Base-by-base conservation (phyloP, 2,888 invertebrate genomes). In the Oscheius sp. region DNA sequence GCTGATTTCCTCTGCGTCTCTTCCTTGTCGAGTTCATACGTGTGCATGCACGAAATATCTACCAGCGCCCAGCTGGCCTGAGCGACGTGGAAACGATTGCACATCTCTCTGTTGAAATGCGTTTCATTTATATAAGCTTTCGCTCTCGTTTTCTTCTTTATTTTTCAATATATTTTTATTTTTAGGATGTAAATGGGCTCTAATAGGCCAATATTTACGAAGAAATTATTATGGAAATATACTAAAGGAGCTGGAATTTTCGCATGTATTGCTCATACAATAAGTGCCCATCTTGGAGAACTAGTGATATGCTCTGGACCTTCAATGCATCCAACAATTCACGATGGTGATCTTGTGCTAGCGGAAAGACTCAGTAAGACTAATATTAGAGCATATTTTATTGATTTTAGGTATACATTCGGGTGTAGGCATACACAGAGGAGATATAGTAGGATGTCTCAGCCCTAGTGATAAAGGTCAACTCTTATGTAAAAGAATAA, bases 271-370 rank as follows among this genome's bases (percentile, higher is more conserved):
- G 71, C 71, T 34, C 75, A 79, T 61, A 68, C 71, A 20, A 52
- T 81, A 45, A 75, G 72, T 29, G 52, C 25, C 17, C 72, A 80
- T 66, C 53, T 81, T 29, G 82, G 81, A 2, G 81, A 82, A 58
- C 45, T 82, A 12, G 78, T 82, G 17, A 75, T 80, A 31, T 82
- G 82, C 61, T 76, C 74, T 37, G 82, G 82, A 8, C 76, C 76
- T 4, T 84, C 83, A 15, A 84, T 84, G 84, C 64, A 80, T 58
- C 84, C 84, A 6, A 84, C 83, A 6, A 74, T 85, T 23, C 74
- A 78, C 0, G 80, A 81, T 34, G 84, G 84, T 20, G 84, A 84
- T 69, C 50, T 85, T n/a, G 75, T 84, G 8, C 33, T 82, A 17
- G 83, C 81, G 10, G 82, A 82, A 57, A 61, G 81, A 52, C 67